Base-by-base conservation (phyloP, 2,797 vertebrate genomes). In the Trematomus bernacchii region DNA sequence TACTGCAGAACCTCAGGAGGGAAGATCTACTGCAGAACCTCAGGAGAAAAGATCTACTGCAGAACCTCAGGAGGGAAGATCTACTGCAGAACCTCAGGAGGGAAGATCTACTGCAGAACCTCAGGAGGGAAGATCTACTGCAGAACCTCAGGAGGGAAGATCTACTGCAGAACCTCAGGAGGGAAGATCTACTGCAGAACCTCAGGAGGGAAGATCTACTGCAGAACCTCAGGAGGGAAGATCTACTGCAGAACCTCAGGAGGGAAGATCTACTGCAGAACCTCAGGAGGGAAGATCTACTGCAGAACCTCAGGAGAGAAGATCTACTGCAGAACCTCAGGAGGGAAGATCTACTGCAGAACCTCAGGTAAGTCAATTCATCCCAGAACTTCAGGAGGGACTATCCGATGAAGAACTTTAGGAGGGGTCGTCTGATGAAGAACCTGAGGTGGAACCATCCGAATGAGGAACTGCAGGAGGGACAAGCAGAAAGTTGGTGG, bases 51-150 rank as follows among this genome's bases (percentile, higher is more conserved):
- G 3, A 40, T 48, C 30, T 27, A 14, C 42, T 58, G 40, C 21
- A 50, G n/a, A 53, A 12, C 6, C 13, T 60, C 21, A 47, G n/a
- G n/a, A n/a, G n/a, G n/a, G 23, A 13, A 21, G n/a, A n/a, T 27
- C 27, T 27, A 27, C 27, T 3, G 27, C 27, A 27, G 27, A 27
- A 27, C 27, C 27, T 92, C 88, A 90, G 91, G 91, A 93, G 89
- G 81, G 83, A 81, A 73, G 10, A 43, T 70, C 76, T 12, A 52
- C 19, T 57, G 44, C 53, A 67, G 44, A 80, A 78, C 63, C 30
- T 62, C 50, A n/a, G n/a, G n/a, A n/a, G 63, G 21, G 44, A 43
- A 53, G 3, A 0, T 21, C 13, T 12, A 59, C 21, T 51, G n/a
- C n/a, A n/a, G n/a, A n/a, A n/a, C n/a, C n/a, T n/a, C n/a, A n/a